Percentiles rank a stretch among this genome's conserved stretches.
Conservation (phyloP, 2,113 vertebrate genomes). For the Lonchura striata region DNA sequence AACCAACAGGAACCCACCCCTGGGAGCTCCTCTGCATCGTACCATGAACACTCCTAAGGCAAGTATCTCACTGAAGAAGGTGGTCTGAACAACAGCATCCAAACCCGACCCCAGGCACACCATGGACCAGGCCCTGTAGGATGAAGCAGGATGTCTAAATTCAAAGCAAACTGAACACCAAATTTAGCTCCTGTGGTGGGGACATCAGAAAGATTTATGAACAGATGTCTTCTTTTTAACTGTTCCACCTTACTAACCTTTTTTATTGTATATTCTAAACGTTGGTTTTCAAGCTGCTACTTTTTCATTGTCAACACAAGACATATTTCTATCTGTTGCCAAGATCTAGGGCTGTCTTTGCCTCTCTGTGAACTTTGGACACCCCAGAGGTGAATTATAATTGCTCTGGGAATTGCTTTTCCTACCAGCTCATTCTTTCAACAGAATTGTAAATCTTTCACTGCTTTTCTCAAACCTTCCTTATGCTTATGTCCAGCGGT, state of each 20-base stretch:
- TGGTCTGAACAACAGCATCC: neutral
- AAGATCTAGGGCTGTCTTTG: neutral
- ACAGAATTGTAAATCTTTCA: neutral
- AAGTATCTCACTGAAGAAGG: neutral
- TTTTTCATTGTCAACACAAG: neutral
- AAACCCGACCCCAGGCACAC: neutral
- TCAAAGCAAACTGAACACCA: neutral
- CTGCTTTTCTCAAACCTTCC: neutral
- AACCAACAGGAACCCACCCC: neutral
- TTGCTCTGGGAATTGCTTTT: neutral
- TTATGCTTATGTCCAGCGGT: neutral
- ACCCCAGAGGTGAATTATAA: neutral
- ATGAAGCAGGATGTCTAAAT: neutral
- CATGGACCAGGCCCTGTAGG: neutral
- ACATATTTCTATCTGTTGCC: neutral
- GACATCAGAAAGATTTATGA: neutral
- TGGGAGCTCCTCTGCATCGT: fast-evolving
- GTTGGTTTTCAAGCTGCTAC: neutral
- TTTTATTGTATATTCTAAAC: neutral
- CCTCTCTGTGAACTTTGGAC: neutral
- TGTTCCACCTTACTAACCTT: neutral
- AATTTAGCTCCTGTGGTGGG: neutral
- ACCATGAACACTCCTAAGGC: neutral
- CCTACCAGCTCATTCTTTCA: neutral
- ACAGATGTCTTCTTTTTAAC: neutral